Conservation (phyloP, 2,113 vertebrate genomes). For the Dissostichus mawsoni region DNA sequence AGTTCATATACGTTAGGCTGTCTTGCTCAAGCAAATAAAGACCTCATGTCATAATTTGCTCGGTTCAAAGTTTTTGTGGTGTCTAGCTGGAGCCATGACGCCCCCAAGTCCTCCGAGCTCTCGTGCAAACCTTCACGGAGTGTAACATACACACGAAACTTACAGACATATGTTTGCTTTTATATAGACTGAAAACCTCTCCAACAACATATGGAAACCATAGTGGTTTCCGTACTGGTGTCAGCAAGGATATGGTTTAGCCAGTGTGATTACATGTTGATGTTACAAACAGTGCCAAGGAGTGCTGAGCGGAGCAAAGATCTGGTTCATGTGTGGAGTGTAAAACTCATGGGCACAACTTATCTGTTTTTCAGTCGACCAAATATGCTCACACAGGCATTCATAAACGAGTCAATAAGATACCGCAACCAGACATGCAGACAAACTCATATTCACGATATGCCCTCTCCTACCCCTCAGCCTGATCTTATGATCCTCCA, state of each 20-base stretch:
- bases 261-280: slow-evolving; percentile 37
- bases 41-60: slow-evolving; percentile 53
- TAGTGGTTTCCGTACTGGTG: slow-evolving; percentile 67
- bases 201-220: slow-evolving; percentile 71
- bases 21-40: slow-evolving; percentile 33
- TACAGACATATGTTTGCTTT: slow-evolving; percentile 68
- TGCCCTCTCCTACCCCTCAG: slow-evolving; percentile 2
- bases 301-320: background rate
- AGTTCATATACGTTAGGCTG: slow-evolving; percentile 1
- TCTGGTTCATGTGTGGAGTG: background rate
- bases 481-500: slow-evolving; percentile 21
- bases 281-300: slow-evolving; percentile 29
- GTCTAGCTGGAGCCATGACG: slow-evolving; percentile 44
- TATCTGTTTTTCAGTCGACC: background rate
- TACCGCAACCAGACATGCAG: slow-evolving; percentile 7
- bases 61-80: slow-evolving; percentile 60
- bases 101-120: slow-evolving; percentile 43
- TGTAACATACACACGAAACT: slow-evolving; percentile 25
- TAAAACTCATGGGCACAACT: background rate
- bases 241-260: slow-evolving; percentile 50
- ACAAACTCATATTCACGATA: background rate
- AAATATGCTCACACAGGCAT: slow-evolving; percentile 24
- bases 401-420: slow-evolving; percentile 4
- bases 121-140: slow-evolving; percentile 39
- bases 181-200: slow-evolving; percentile 49